These are phyloP conservation scores for Tenthredo scrophulariae DNA, from an alignment of 2,888 invertebrate species.

Conservation along the genomic window DNA sequence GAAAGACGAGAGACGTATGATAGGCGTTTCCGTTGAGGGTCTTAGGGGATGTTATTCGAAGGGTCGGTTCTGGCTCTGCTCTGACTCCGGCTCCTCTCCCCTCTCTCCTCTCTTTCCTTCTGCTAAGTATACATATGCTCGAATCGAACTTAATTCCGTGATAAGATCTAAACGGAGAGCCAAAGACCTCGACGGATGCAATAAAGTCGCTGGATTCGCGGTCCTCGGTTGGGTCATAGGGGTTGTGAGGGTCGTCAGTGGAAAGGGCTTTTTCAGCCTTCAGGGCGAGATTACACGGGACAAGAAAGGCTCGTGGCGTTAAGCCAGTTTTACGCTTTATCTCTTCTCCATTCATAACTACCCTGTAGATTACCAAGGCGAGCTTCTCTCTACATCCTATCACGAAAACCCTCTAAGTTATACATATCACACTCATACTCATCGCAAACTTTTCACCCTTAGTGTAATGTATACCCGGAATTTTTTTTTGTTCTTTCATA, in stretches of 20 bases:
- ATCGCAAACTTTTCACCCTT: neutral
- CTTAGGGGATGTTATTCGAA: constrained; percentile 26
- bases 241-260: constrained; percentile 34
- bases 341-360: constrained; percentile 48
- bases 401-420: neutral
- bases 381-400: neutral
- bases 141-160: constrained; percentile 72
- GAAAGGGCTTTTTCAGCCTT: constrained; percentile 37
- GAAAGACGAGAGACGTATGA: neutral
- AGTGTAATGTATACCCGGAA: neutral
- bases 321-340: constrained; percentile 46
- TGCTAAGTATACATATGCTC: constrained; percentile 70
- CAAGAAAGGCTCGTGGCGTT: constrained; percentile 38
- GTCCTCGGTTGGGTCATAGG: constrained; percentile 26
- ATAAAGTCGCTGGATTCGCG: constrained; percentile 57
- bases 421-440: neutral
- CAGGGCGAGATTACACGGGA: constrained; percentile 36
- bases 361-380: constrained; percentile 16
- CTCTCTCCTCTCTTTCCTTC: neutral
- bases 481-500: neutral
- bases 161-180: constrained; percentile 69
- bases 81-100: constrained; percentile 20
- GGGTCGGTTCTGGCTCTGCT: constrained; percentile 20
- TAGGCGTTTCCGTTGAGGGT: constrained; percentile 17
- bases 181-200: constrained; percentile 59